Conservation (phyloP, 1,140 invertebrate genomes). For the Choristoneura fumiferana region DNA sequence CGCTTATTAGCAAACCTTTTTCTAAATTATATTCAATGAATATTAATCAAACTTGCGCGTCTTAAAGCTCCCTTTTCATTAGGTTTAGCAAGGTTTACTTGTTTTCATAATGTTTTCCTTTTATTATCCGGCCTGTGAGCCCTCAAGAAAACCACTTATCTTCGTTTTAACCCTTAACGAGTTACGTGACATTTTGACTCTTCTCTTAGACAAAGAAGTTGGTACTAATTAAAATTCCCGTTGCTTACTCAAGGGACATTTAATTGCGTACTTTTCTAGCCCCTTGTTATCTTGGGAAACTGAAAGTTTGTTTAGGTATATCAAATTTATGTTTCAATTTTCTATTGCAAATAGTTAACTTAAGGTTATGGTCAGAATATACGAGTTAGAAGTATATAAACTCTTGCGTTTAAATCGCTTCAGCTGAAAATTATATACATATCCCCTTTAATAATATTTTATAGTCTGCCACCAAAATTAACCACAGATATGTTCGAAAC, state of each 20-base stretch:
- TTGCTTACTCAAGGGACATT: constrained; percentile 10
- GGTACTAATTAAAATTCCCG: constrained; percentile 10
- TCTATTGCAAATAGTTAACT: no score
- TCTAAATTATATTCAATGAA: no score
- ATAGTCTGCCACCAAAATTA: no score
- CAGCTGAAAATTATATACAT: no score
- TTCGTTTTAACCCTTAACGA: constrained; percentile 12
- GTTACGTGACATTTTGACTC: constrained; percentile 10
- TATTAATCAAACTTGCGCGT: no score
- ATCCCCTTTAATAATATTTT: no score
- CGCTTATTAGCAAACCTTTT: no score
- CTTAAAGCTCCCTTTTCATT: background rate
- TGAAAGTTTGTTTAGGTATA: background rate
- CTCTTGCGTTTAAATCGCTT: no score
- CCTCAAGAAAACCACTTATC: constrained; percentile 4
- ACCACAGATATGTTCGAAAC: no score
- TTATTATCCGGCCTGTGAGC: constrained; percentile 7
- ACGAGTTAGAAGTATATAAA: no score
- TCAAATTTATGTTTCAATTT: constrained; percentile 2
- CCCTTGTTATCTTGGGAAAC: background rate
- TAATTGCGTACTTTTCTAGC: background rate
- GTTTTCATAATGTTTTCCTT: constrained; percentile 17
- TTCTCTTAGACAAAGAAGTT: constrained; percentile 7
- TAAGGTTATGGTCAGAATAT: no score
- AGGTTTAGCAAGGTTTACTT: constrained; percentile 8